Conservation (phyloP, 1,140 invertebrate species). For the Nasonia vitripennis region DNA sequence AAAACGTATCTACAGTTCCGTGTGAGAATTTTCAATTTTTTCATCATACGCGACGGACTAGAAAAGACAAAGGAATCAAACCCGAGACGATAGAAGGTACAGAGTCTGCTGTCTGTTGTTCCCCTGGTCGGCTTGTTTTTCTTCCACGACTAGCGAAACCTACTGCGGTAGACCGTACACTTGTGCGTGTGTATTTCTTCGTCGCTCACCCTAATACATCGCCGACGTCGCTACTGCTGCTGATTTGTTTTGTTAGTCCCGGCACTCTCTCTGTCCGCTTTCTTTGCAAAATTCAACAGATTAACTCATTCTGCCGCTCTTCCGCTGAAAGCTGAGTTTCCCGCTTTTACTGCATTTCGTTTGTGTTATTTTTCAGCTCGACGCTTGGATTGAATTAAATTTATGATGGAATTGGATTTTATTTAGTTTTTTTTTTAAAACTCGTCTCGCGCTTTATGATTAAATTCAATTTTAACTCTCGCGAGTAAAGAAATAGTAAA, state of each 20-base stretch:
- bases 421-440: neutral
- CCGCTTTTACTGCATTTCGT: neutral
- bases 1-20: neutral
- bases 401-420: neutral
- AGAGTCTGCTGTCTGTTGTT: conserved; percentile 23
- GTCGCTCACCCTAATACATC: too few relatives aligned
- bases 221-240: neutral
- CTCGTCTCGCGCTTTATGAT: neutral
- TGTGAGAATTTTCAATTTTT: too few relatives aligned
- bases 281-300: neutral
- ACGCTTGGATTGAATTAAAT: neutral
- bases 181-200: neutral
- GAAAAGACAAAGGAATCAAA: neutral
- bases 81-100: neutral
- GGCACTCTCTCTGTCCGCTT: neutral
- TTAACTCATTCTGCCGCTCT: neutral
- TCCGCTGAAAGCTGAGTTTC: neutral
- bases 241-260: conserved; percentile 20
- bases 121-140: neutral
- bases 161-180: neutral
- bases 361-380: neutral
- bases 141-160: neutral
- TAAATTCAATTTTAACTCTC: neutral
- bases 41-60: too few relatives aligned
- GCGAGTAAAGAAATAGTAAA: neutral